Percentiles rank a stretch among this genome's conserved stretches.
Conservation (phyloP, 2,113 vertebrate genomes). For the Catharus fuscescens region DNA sequence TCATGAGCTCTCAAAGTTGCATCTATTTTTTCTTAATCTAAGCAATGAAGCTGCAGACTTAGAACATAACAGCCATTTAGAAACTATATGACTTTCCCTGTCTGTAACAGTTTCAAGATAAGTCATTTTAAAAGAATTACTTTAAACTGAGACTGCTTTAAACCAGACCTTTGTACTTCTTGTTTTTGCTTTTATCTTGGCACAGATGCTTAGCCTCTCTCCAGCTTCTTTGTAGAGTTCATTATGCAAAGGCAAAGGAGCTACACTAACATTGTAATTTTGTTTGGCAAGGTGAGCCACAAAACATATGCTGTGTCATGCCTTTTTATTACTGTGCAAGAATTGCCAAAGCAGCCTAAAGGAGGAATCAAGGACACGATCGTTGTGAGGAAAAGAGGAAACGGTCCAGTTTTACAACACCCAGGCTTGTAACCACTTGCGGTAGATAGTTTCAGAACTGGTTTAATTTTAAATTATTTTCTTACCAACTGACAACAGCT, state of each 20-base stretch:
- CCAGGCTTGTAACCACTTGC: conserved; percentile 10
- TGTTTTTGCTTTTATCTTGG: conserved; percentile 47
- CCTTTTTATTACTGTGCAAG: conserved; percentile 54
- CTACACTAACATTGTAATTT: conserved; percentile 33
- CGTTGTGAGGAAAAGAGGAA: conserved; percentile 64
- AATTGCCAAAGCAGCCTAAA: conserved; percentile 61
- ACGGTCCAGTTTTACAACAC: conserved; percentile 56
- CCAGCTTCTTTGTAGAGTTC: conserved; percentile 39
- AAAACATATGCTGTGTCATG: conserved; percentile 68
- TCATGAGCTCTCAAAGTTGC: not conserved
- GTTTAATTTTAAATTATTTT: conserved; percentile 51
- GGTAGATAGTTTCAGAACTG: conserved; percentile 26
- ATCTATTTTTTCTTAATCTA: not conserved
- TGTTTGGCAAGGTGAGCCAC: conserved; percentile 36
- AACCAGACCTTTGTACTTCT: conserved; percentile 49
- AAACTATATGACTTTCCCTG: conserved; percentile 60
- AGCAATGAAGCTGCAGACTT: conserved; percentile 7
- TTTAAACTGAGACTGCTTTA: conserved; percentile 22
- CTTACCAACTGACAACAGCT: not conserved
- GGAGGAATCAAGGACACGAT: conserved; percentile 57
- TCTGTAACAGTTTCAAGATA: conserved; percentile 55
- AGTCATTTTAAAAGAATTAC: conserved; percentile 43
- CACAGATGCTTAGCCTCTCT: conserved; percentile 24
- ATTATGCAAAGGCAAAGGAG: conserved; percentile 63
- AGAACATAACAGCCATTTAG: conserved; percentile 47